Evolutionary conservation across 1,140 invertebrate species (phyloP).

Genomic region (Zaprionus vittiger): DNA sequence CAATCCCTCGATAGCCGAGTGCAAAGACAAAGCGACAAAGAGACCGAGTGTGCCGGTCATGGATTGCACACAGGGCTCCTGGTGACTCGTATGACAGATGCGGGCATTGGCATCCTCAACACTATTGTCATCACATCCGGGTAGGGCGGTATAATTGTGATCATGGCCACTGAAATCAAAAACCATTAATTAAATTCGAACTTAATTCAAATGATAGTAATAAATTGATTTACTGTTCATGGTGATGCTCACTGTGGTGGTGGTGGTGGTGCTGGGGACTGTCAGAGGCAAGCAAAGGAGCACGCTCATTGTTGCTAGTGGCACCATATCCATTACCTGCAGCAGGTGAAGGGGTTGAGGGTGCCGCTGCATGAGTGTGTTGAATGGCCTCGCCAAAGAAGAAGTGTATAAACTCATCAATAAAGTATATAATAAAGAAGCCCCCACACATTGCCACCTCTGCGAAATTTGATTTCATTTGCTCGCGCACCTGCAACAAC

Average conservation of each 20-base stretch:
- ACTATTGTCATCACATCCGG: conserved; percentile 63
- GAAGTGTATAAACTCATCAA: conserved; percentile 90
- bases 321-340: neutral
- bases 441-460: conserved; percentile 90
- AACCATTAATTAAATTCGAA: conserved; percentile 9
- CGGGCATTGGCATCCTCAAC: conserved; percentile 85
- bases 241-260: conserved; percentile 22
- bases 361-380: conserved; percentile 56
- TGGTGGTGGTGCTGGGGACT: conserved; percentile 21
- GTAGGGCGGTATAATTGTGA: conserved; percentile 8
- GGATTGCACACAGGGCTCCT: conserved; percentile 86
- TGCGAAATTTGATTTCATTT: conserved; percentile 85
- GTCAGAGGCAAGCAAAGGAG: conserved; percentile 54
- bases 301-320: conserved; percentile 32
- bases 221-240: conserved; percentile 43
- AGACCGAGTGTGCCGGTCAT: conserved; percentile 87
- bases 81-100: conserved; percentile 88
- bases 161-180: conserved; percentile 33
- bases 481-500: conserved; percentile 80
- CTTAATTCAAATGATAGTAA: conserved; percentile 3
- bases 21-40: conserved; percentile 90
- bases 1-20: conserved; percentile 92
- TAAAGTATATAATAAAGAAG: conserved; percentile 91
- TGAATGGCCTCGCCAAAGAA: conserved; percentile 85
- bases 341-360: neutral